Evolutionary conservation across 2,797 vertebrate genomes (phyloP), one percentile per base, ranked within the genome.

Genomic region (Sebastes kiyomatsui): DNA sequence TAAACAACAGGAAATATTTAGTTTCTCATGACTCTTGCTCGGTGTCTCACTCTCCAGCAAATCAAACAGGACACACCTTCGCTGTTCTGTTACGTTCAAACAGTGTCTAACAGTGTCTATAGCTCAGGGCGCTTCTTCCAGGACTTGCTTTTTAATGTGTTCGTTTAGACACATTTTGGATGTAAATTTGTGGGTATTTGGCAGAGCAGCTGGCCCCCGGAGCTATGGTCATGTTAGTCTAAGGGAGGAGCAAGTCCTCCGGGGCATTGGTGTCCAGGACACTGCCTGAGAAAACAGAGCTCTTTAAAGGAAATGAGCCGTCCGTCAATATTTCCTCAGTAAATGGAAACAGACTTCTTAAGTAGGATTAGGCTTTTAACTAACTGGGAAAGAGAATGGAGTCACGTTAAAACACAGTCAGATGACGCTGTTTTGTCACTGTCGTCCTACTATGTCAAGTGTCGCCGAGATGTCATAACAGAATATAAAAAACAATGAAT

Each of bases 151-250:
- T 84, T 87, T 86, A 82, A 87, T 83, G 87, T 92, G 87, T 94
- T 90, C 84, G 81, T 91, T 93, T 92, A 91, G 74, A 89, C 90
- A 90, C 89, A 93, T 95, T 90, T 88, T 58, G 71, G 66, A 82
- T 87, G 75, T 88, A 90, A 90, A 92, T 89, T 71, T 90, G 80
- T 65, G 83, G 62, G 68, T 87, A 85, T 91, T 94, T 92, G 92
- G 84, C 82, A 90, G 92, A 83, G 80, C 79, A 68, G 60, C 72
- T 25, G 46, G 82, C 70, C 89, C 92, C 86, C 23, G 75, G 68
- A 92, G 90, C 91, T 79, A 81, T 90, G 94, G 93, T 88, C 92
- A 90, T 93, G 91, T 94, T 91, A 87, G 87, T 92, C 91, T 93
- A 88, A 93, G 90, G 90, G 83, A 82, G 85, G 92, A 91, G 83